Evolutionary conservation across 2,113 vertebrate species (phyloP), one percentile per base, ranked within the genome.

Genomic region (Phrynocephalus versicolor): DNA sequence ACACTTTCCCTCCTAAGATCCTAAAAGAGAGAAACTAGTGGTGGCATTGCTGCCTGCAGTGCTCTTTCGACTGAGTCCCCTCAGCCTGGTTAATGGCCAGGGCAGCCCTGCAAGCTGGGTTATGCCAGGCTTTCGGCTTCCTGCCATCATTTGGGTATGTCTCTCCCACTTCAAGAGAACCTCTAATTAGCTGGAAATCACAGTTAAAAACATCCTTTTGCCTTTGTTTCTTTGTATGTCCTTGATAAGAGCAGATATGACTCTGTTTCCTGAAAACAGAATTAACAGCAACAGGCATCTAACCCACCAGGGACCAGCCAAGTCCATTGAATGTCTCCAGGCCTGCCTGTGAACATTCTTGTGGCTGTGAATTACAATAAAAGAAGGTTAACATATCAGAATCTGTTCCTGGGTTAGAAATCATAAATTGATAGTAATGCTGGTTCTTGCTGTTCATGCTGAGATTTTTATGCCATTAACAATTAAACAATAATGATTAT

Each of bases 201-300:
- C 9, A 33, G 18, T 23, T 9, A 62, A 75, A 45, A 27, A 65
- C 5, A 74, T 51, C 37, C 58, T 75, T 83, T 65, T 60, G 37
- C 14, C 15, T 30, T 62, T 19, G 41, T 45, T 23, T 81, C 41
- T 18, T 51, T 65, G 16, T 30, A 64, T 27, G 6, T 75, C 23
- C 33, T 65, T 84, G 60, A 6, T 37, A 84, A 77, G 35, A 76
- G 37, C 51, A 84, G 73, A 69, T 57, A 15, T 37, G 25, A 27
- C 6, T 18, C 37, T 83, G 72, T n/a, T 83, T 83, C 58, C 58
- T 65, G 41, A 83, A 74, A 75, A 75, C 37, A 65, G 71, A 16
- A 51, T 75, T 51, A 75, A 37, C 23, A 60, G 39, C 39, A 55
- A 19, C 13, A 81, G 41, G 30, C 18, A 64, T 83, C 57, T 58